These are phyloP conservation scores for Verasper variegatus DNA, from an alignment of 2,113 vertebrate genomes.

Conservation along the genomic window DNA sequence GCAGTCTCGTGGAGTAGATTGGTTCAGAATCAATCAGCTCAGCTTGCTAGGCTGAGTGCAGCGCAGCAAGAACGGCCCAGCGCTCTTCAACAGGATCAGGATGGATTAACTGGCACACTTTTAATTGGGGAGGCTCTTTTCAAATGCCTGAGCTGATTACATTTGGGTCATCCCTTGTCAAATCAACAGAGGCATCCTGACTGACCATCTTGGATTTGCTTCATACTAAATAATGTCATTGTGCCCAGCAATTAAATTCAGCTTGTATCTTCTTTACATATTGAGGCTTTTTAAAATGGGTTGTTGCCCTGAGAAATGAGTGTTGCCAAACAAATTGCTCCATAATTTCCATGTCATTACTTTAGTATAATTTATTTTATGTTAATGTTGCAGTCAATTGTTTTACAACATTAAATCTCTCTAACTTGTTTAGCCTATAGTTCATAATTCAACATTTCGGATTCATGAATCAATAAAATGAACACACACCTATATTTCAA, in stretches of 20 bases:
- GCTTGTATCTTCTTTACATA: neutral
- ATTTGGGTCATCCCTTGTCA: constrained; percentile 12
- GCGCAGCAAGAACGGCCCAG: constrained; percentile 84
- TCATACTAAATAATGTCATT: neutral
- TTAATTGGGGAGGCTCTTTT: constrained; percentile 77
- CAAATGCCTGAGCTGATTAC: constrained; percentile 59
- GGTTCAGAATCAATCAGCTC: constrained; percentile 87
- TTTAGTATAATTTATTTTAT: neutral
- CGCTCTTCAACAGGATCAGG: constrained; percentile 85
- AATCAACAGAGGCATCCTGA: neutral
- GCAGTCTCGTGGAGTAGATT: constrained; percentile 72
- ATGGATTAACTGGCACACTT: constrained; percentile 87
- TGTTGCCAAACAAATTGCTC: neutral
- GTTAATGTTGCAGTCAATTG: neutral
- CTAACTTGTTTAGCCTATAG: neutral
- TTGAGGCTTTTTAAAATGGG: neutral
- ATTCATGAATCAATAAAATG: no score
- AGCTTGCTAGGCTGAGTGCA: constrained; percentile 82
- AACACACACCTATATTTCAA: no score
- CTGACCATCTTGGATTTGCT: neutral
- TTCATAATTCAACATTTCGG: no score
- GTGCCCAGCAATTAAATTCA: neutral
- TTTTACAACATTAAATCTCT: neutral
- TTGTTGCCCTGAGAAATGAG: neutral
- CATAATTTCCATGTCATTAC: neutral